phyloP scores from a whole-genome alignment of 2,888 invertebrate genomes.

The Drosophila prostipennis region DNA sequence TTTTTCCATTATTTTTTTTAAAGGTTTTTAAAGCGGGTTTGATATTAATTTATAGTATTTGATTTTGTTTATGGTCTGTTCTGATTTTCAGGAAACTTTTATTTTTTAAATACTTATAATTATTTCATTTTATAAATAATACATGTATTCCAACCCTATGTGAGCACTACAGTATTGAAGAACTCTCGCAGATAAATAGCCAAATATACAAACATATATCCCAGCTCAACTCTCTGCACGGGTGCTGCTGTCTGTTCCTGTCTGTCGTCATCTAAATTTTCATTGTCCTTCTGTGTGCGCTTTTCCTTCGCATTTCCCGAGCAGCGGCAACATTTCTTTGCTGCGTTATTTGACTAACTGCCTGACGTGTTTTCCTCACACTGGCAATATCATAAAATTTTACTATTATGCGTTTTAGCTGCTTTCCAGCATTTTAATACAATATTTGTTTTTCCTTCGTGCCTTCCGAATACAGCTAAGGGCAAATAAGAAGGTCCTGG shows the following conservation, averaged over 20 bases:
- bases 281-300: constrained; percentile 51
- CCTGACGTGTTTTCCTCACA: constrained; percentile 81
- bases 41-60: too few species aligned
- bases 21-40: too few species aligned
- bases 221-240: constrained; percentile 18
- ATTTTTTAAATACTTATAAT: too few species aligned
- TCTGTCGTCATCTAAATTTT: constrained; percentile 59
- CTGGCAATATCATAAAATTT: constrained; percentile 83
- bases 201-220: constrained; percentile 3
- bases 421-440: constrained; percentile 82
- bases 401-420: constrained; percentile 82
- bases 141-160: not conserved
- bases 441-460: constrained; percentile 73
- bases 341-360: constrained; percentile 77
- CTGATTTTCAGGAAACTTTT: too few species aligned
- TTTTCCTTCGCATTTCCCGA: constrained; percentile 45
- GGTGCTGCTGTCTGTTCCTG: constrained; percentile 12
- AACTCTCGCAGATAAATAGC: constrained; percentile 3
- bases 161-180: not conserved
- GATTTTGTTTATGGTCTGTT: too few species aligned
- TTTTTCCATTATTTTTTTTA: too few species aligned
- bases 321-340: constrained; percentile 49
- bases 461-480: constrained; percentile 53
- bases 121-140: too few species aligned
- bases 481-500: constrained; percentile 51